These are phyloP conservation scores for Dasypus novemcinctus DNA, from an alignment of 2,113 vertebrate genomes.

Conservation along the genomic window DNA sequence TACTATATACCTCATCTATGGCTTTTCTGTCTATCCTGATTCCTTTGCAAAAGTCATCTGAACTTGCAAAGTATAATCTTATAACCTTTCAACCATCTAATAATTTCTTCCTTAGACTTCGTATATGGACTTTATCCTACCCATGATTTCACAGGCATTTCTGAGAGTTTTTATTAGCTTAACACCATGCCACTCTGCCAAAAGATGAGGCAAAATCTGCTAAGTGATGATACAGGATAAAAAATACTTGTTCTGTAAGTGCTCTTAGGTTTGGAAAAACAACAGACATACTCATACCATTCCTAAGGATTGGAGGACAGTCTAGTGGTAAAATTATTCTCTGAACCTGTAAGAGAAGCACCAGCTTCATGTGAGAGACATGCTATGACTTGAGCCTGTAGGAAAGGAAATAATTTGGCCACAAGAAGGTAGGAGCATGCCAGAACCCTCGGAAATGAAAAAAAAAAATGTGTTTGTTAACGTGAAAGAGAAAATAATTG, in stretches of 20 bases:
- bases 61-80: background rate
- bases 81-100: background rate
- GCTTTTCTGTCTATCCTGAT: background rate
- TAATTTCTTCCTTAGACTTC: background rate
- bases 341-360: background rate
- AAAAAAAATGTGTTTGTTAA: background rate
- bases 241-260: background rate
- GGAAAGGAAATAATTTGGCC: fast-evolving
- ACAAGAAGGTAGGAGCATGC: fast-evolving
- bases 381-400: fast-evolving
- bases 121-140: fast-evolving
- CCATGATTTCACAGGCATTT: background rate
- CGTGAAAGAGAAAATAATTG: background rate
- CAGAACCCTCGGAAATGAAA: background rate
- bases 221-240: too few relatives aligned
- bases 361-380: background rate
- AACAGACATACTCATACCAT: too few relatives aligned
- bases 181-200: background rate
- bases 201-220: background rate
- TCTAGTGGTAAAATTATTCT: background rate
- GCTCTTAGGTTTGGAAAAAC: background rate
- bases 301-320: background rate
- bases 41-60: background rate
- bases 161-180: background rate
- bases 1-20: background rate